Evolutionary conservation across 1,140 invertebrate species (phyloP).

Genomic region (Drosophila kepulauana): DNA sequence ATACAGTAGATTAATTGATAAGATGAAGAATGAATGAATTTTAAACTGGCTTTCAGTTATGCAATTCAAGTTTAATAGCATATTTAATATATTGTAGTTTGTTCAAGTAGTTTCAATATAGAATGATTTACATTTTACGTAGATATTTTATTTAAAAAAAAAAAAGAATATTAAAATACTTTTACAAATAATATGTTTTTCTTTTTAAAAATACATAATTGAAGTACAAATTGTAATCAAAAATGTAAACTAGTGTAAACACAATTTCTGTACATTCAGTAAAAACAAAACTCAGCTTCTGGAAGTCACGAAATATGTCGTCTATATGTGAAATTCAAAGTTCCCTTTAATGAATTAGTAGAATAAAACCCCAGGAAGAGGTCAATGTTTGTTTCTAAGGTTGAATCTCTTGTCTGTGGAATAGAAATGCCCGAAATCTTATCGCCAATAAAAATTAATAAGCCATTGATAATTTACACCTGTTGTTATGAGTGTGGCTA

Average conservation of each 20-base stretch:
- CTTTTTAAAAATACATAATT: too few species aligned
- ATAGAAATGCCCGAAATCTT: constrained; percentile 18
- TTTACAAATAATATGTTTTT: too few species aligned
- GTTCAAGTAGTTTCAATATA: too few species aligned
- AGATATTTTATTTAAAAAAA: too few species aligned
- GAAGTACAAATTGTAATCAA: too few species aligned
- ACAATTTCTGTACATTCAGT: background rate
- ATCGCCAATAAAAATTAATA: constrained; percentile 10
- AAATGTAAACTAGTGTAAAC: background rate
- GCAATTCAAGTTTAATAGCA: too few species aligned
- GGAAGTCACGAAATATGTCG: background rate
- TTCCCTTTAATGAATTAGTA: background rate
- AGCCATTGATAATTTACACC: constrained; percentile 34
- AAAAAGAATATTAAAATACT: too few species aligned
- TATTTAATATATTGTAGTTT: too few species aligned
- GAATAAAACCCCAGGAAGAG: background rate
- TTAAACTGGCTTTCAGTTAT: too few species aligned
- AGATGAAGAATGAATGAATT: too few species aligned
- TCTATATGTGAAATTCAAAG: background rate
- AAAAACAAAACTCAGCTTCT: background rate
- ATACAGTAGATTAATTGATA: too few species aligned
- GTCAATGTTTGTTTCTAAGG: constrained; percentile 12
- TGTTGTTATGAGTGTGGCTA: constrained; percentile 21
- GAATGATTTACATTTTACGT: too few species aligned
- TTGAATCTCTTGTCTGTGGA: background rate